Base-by-base conservation (phyloP, 2,113 vertebrate genomes). In the Cyanoderma ruficeps region DNA sequence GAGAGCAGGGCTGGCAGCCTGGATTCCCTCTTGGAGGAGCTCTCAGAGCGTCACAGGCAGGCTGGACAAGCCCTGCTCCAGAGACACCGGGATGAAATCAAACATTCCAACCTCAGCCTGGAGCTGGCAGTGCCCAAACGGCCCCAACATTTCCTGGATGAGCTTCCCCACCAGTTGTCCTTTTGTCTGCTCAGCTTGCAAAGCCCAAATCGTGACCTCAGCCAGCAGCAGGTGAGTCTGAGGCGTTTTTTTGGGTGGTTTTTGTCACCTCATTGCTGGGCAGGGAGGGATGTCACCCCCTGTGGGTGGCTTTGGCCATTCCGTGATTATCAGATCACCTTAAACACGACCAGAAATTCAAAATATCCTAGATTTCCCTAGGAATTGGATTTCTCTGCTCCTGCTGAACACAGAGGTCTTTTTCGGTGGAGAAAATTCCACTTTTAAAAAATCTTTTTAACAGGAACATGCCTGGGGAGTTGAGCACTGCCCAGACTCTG, bases 81-180 rank as follows among this genome's bases (percentile, higher is more conserved):
- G 46, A 93, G 79, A 21, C 97, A 97, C 9, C 3, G 20, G 53
- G 77, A 94, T 10, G 97, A 97, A 61, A 63, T 60, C 12, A 35
- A 91, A 21, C 12, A 4, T 5, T 75, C 17, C 17, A 31, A 46
- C 10, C 90, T 97, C 60, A 87, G 56, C 33, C 64, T 60, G 0
- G 46, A 31, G 13, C 55, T 65, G 21, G 60, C 63, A 2, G 46
- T 46, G 41, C 94, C 96, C 65, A 24, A 53, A 49, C 15, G 75
- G 23, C 87, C 77, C 22, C 74, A 28, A 0, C 41, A 53, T 13
- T 76, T 94, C 69, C 84, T 85, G 56, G 20, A 64, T 49, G 95
- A 97, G 12, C 93, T 96, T 3, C 78, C 47, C 24, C 69, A 61
- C 2, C 55, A 53, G 18, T 5, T 97, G 11, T 19, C 63, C 25